A percentile compares a stretch with the other conserved stretches of the same genome.
Conservation (phyloP, 2,888 invertebrate species). For the Drosophila falleni region DNA sequence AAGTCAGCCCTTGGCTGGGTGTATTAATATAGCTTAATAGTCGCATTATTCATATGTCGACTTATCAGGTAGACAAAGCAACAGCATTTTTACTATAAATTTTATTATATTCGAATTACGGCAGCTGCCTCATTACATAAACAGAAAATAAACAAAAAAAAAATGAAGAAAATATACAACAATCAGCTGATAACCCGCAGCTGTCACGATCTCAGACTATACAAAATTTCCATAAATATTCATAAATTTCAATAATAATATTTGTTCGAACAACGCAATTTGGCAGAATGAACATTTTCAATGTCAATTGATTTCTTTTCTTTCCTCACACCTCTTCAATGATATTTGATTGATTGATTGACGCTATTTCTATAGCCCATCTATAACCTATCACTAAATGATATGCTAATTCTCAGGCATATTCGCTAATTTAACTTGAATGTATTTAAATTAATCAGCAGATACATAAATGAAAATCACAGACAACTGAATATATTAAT, state of each 20-base stretch:
- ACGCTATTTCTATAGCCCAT: conserved; percentile 16
- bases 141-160: not conserved
- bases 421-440: conserved; percentile 42
- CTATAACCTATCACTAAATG: conserved; percentile 19
- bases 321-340: conserved; percentile 44
- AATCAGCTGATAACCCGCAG: conserved; percentile 66
- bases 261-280: conserved; percentile 22
- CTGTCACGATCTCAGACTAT: conserved; percentile 47
- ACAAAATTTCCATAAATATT: conserved; percentile 49
- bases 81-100: conserved; percentile 46
- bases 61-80: conserved; percentile 62
- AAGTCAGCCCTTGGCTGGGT: not conserved
- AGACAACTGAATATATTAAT: conserved; percentile 51
- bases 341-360: conserved; percentile 39
- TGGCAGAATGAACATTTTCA: conserved; percentile 33
- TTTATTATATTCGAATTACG: conserved; percentile 40
- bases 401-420: conserved; percentile 27
- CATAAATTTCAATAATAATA: conserved; percentile 42
- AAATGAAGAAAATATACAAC: conserved; percentile 5
- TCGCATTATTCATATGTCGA: conserved; percentile 49
- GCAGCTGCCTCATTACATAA: conserved; percentile 53
- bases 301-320: conserved; percentile 45
- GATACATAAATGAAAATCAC: conserved; percentile 11
- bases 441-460: conserved; percentile 50
- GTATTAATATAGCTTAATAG: conserved; percentile 58